Percentiles rank a stretch among this genome's conserved stretches.
These are phyloP conservation scores for Andrena minutula DNA, from an alignment of 2,888 invertebrate genomes.

Conservation along the genomic window DNA sequence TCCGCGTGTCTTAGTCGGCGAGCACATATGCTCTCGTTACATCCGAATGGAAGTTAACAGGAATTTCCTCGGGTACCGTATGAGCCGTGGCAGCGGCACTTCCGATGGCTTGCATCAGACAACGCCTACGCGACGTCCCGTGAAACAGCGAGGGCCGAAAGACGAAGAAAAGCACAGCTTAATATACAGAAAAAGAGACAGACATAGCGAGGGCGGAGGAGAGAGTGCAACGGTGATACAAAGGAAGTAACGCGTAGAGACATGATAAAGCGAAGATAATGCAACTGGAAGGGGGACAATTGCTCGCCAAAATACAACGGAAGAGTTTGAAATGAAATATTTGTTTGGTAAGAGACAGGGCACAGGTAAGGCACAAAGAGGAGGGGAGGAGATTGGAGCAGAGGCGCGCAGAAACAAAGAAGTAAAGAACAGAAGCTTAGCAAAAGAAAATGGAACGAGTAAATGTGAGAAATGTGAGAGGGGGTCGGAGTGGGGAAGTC, in stretches of 20 bases:
- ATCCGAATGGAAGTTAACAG: slow-evolving; percentile 52
- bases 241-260: neutral
- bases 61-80: slow-evolving; percentile 45
- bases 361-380: neutral
- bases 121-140: slow-evolving; percentile 22
- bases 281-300: no score
- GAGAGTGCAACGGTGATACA: neutral
- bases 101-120: slow-evolving; percentile 51
- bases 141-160: slow-evolving; percentile 1
- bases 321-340: neutral
- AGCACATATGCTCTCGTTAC: slow-evolving; percentile 36
- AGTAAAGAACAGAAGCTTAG: neutral
- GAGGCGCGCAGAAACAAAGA: neutral
- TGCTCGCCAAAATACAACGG: neutral
- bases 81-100: slow-evolving; percentile 47
- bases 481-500: slow-evolving; percentile 24
- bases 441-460: neutral
- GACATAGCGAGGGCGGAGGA: neutral
- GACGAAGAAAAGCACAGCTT: neutral
- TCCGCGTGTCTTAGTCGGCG: slow-evolving; percentile 39
- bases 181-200: neutral
- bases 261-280: neutral
- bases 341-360: neutral
- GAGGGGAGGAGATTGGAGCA: neutral
- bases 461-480: neutral